A percentile compares a stretch with the other conserved stretches of the same genome.
phyloP scores from a whole-genome alignment of 2,113 vertebrate genomes.

The Vombatus ursinus region DNA sequence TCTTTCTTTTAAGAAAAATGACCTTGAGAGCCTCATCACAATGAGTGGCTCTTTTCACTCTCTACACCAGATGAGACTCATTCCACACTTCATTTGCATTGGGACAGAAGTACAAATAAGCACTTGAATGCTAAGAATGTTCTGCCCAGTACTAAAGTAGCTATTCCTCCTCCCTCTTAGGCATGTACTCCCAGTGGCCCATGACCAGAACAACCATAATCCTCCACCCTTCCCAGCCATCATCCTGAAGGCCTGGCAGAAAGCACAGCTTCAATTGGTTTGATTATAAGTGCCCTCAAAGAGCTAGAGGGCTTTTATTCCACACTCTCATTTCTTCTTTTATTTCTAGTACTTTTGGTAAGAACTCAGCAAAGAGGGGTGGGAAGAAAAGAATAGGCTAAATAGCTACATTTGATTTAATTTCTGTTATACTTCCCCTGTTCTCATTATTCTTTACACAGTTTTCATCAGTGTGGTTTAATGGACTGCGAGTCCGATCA shows the following conservation, averaged over 20 bases:
- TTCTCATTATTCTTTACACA: neutral
- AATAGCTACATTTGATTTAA: neutral
- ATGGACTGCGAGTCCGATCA: too few relatives aligned
- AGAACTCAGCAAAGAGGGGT: neutral
- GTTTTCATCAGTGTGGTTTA: neutral
- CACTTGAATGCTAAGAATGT: constrained; percentile 23
- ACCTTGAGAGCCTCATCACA: constrained; percentile 19
- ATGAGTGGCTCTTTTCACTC: constrained; percentile 22
- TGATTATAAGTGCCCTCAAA: constrained; percentile 13
- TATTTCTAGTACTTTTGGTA: neutral
- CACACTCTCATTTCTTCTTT: neutral
- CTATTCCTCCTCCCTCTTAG: neutral
- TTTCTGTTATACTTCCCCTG: neutral
- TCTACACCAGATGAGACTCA: constrained; percentile 25
- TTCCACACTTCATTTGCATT: neutral
- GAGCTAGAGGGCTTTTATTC: neutral
- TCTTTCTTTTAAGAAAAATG: neutral
- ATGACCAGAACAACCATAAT: neutral
- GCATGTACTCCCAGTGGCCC: neutral
- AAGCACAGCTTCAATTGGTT: neutral
- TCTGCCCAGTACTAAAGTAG: neutral
- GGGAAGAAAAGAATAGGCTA: neutral
- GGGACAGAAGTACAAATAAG: neutral
- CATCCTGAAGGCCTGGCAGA: neutral
- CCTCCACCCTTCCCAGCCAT: neutral